Evolutionary conservation across 2,888 invertebrate genomes (phyloP), one percentile per base, ranked within the genome.

Genomic region (Endomychus coccineus): DNA sequence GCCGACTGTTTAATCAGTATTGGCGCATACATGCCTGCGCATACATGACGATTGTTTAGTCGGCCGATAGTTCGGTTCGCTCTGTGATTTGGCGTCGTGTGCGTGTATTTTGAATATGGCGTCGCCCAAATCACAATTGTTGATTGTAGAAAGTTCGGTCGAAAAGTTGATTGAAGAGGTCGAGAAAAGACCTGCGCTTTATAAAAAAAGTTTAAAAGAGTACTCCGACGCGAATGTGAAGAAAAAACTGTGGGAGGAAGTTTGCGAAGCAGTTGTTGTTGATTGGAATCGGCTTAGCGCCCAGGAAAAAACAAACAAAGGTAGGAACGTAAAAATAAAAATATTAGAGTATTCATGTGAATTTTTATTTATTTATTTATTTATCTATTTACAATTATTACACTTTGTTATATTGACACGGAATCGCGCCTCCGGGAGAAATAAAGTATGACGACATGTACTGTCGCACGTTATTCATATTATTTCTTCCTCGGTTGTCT

Each of bases 171-270:
- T 25, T 34, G 25, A 23, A 24, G 19, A 33, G 23, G 23, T 24
- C 16, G 16, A 34, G 22, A 25, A 34, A 15, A 23, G 23, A n/a
- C n/a, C n/a, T n/a, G n/a, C n/a, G n/a, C n/a, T n/a, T n/a, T n/a
- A n/a, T n/a, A n/a, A n/a, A n/a, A n/a, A n/a, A n/a, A n/a, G n/a
- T n/a, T n/a, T 32, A 4, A 14, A 29, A 29, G 65, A 61, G 46
- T 4, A 10, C n/a, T 24, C n/a, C 11, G 69, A 70, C 48, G 67
- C 70, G 46, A 59, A 64, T 19, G 69, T 66, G 59, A 71, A 71
- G 66, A 59, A 62, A 46, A 56, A 66, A 44, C 64, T 65, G 51
- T 71, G 71, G 71, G 68, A 69, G 19, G 40, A 43, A 37, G 40
- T 43, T 25, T 40, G 40, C 34, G 34, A 37, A 37, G 43, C 36